Percentiles rank a stretch among this genome's conserved stretches.
phyloP scores from a whole-genome alignment of 2,797 vertebrate genomes.

The Pagetopsis macropterus region DNA sequence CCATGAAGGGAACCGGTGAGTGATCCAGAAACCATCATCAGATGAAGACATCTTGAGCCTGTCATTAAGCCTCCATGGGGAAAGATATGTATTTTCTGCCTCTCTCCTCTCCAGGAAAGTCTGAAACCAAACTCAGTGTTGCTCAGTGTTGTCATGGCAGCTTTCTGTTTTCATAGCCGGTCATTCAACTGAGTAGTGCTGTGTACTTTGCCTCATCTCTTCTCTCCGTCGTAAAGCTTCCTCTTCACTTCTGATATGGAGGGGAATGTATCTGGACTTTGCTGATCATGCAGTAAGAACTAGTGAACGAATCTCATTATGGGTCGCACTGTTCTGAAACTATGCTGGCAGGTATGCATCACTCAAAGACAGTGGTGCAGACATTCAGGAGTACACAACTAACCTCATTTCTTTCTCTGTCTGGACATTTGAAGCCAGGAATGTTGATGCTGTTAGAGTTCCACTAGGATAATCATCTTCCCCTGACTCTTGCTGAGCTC shows the following conservation, averaged over 20 bases:
- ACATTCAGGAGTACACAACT: constrained; percentile 2
- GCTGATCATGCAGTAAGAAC: constrained; percentile 9
- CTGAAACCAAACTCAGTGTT: constrained; percentile 27
- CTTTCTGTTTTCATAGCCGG: constrained; percentile 4
- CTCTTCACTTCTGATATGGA: neutral
- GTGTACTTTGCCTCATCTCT: constrained; percentile 18
- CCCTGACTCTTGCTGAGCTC: constrained; percentile 67
- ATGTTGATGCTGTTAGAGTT: constrained; percentile 57
- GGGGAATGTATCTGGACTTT: neutral
- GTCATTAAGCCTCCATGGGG: constrained; percentile 21
- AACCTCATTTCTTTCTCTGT: constrained; percentile 5
- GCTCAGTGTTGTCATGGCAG: constrained; percentile 30
- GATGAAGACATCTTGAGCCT: constrained; percentile 15
- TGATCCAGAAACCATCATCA: constrained; percentile 27
- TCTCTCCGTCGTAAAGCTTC: neutral
- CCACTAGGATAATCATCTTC: constrained; percentile 53
- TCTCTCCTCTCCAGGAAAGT: constrained; percentile 52
- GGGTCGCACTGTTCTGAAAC: neutral
- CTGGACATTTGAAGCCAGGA: constrained; percentile 24
- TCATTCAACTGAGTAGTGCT: neutral
- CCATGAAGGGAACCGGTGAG: constrained; percentile 97
- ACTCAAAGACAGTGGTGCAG: neutral
- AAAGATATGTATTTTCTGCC: neutral
- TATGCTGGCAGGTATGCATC: constrained; percentile 1
- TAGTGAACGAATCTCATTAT: constrained; percentile 10